Base-by-base conservation (phyloP, 2,888 invertebrate genomes). In the Cartodere bifasciata region DNA sequence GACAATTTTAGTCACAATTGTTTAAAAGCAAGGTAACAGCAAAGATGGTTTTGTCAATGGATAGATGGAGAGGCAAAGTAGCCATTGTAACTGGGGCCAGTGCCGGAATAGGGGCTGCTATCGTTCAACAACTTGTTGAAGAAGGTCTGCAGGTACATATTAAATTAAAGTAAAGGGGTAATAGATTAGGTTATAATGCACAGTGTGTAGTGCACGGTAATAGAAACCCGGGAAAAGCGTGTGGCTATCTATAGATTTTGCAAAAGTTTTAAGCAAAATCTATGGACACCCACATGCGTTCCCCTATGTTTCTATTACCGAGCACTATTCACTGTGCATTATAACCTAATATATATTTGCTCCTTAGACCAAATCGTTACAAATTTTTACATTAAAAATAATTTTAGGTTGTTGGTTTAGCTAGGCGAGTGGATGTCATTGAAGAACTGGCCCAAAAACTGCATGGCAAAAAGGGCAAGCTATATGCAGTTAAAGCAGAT, bases 321-420 rank as follows among this genome's bases (percentile, higher is more conserved):
- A n/a, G n/a, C n/a, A n/a, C n/a, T n/a, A n/a, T n/a, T n/a, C n/a
- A n/a, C n/a, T n/a, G n/a, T n/a, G n/a, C n/a, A n/a, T n/a, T n/a
- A n/a, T n/a, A n/a, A n/a, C 12, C 4, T 11, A 22, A 22, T 11
- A 4, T n/a, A n/a, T n/a, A n/a, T n/a, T n/a, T n/a, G n/a, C n/a
- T n/a, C n/a, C n/a, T 20, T 20, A 7, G 9, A 7, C 20, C 20
- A 7, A 9, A 7, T 20, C 9, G 20, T 20, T 6, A 7, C 9
- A 20, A 7, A 20, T 20, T 20, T 9, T 20, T 6, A n/a, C n/a
- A n/a, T n/a, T n/a, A n/a, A n/a, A n/a, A n/a, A n/a, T 12, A 11
- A 13, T 13, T 14, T 20, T 6, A 44, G 42, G 42, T 44, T 6
- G 36, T 40, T 5, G 42, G 42, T 5, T 20, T 44, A 2, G 44